phyloP scores from a whole-genome alignment of 2,888 invertebrate genomes.

The Phymatocera aterrima region DNA sequence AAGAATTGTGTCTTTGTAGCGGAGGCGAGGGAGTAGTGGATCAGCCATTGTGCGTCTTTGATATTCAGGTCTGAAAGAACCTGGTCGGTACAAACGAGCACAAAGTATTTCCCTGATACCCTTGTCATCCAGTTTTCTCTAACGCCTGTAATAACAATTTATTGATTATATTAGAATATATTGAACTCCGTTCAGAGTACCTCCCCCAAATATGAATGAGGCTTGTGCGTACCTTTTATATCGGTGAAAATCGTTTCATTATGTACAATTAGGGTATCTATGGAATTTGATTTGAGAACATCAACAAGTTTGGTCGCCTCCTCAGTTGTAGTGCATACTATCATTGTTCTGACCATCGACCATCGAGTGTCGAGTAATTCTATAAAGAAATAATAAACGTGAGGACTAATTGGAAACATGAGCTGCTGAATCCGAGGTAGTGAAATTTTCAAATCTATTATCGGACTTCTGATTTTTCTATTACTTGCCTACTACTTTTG shows the following conservation, averaged over 20 bases:
- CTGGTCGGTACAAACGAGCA: conserved; percentile 84
- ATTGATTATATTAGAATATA: not conserved
- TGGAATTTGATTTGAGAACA: conserved; percentile 64
- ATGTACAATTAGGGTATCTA: conserved; percentile 64
- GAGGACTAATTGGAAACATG: too few species aligned
- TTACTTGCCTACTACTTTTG: conserved; percentile 70
- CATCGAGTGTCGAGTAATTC: conserved; percentile 76
- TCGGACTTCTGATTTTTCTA: too few species aligned
- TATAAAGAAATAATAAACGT: conserved; percentile 33
- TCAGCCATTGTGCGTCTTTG: conserved; percentile 80
- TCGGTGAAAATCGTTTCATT: conserved; percentile 62
- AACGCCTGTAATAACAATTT: conserved; percentile 63
- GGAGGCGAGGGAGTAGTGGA: conserved; percentile 84
- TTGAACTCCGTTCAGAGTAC: not conserved
- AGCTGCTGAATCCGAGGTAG: too few species aligned
- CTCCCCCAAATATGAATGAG: not conserved
- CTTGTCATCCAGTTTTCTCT: conserved; percentile 73
- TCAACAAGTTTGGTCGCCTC: conserved; percentile 76
- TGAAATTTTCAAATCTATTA: too few species aligned
- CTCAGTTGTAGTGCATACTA: conserved; percentile 78
- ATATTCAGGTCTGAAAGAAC: conserved; percentile 80
- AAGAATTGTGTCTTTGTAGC: conserved; percentile 81
- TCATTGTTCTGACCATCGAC: conserved; percentile 77
- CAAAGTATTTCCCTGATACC: conserved; percentile 74
- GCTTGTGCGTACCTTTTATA: conserved; percentile 54